phyloP scores from a whole-genome alignment of 2,797 vertebrate species.

The Hapalemur alaotrensis region DNA sequence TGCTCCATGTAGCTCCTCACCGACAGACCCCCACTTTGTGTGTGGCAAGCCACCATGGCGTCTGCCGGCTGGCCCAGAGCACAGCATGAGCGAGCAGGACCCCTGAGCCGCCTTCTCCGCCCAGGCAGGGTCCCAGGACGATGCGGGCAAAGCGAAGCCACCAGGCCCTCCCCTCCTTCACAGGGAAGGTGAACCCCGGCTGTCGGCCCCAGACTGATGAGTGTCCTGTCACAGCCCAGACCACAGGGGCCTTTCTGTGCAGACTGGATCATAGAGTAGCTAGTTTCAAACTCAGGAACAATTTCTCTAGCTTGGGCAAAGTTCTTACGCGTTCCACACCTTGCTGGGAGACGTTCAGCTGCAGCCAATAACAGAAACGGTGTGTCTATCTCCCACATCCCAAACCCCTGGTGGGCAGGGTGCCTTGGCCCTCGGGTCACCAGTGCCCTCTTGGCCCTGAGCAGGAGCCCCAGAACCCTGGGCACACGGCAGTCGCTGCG shows the following conservation, averaged over 20 bases:
- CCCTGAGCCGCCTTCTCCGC: not conserved
- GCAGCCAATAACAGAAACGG: not conserved
- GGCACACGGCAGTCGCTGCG: not conserved
- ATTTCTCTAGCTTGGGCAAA: not conserved
- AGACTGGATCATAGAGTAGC: not conserved
- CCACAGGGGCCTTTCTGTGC: not conserved
- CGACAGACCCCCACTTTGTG: no score
- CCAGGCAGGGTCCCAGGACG: fast-evolving
- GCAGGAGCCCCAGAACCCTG: not conserved
- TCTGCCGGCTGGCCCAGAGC: not conserved
- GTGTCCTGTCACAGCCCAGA: not conserved
- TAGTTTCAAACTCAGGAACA: not conserved
- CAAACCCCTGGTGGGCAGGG: not conserved
- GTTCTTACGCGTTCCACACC: fast-evolving
- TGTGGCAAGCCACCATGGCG: no score
- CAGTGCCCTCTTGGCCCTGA: not conserved
- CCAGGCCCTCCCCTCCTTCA: not conserved
- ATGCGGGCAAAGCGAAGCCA: not conserved
- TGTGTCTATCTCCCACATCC: not conserved
- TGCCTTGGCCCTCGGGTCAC: not conserved
- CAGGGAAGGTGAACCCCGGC: not conserved
- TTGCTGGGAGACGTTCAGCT: not conserved
- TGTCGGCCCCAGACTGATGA: not conserved
- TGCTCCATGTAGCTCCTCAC: fast-evolving
- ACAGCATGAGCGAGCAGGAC: fast-evolving